Conservation (phyloP, 2,888 invertebrate genomes). For the Polylopha cassiicola region DNA sequence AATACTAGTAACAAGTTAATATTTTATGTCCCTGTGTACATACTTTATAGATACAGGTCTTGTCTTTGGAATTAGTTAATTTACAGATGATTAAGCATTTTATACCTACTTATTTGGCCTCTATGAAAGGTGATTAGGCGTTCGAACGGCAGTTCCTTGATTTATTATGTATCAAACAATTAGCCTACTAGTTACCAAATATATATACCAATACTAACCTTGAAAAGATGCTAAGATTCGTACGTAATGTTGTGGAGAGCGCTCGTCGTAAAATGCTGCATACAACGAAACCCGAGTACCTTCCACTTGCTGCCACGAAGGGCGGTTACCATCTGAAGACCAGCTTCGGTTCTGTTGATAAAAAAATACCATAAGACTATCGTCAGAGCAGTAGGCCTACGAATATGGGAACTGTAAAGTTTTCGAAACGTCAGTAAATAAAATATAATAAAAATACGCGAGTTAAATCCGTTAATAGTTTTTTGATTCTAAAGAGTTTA, state of each 20-base stretch:
- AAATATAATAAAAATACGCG: no score
- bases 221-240: slow-evolving; percentile 60
- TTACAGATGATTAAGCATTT: no score
- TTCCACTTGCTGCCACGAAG: slow-evolving; percentile 58
- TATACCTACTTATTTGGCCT: no score
- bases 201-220: slow-evolving; percentile 38
- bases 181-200: background rate
- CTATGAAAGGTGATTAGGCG: no score
- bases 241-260: slow-evolving; percentile 58
- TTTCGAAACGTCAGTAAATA: no score
- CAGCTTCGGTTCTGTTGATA: slow-evolving; percentile 55
- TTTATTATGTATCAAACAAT: background rate
- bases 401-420: no score
- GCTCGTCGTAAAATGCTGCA: slow-evolving; percentile 74
- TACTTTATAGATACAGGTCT: slow-evolving; percentile 15
- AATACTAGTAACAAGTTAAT: slow-evolving; percentile 19
- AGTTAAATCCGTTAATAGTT: no score
- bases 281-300: slow-evolving; percentile 67
- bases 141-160: background rate
- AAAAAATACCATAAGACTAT: no score
- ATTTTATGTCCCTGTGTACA: slow-evolving; percentile 23
- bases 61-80: no score
- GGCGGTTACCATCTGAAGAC: slow-evolving; percentile 36
- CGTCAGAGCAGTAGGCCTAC: no score
- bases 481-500: no score